Base-by-base conservation (phyloP, 2,888 invertebrate genomes). In the Fragum whitleyi region DNA sequence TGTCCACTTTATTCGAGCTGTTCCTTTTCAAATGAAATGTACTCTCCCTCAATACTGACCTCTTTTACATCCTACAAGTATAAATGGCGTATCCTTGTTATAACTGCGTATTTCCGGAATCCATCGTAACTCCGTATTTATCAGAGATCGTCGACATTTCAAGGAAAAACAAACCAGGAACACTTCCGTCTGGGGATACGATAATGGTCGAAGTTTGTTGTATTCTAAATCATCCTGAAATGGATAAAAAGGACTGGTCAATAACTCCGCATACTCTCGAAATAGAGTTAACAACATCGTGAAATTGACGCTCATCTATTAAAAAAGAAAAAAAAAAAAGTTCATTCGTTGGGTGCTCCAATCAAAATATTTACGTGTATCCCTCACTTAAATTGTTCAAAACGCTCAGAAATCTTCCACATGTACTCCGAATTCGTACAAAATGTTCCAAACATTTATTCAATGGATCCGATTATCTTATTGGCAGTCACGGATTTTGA, bases 151-250 rank as follows among this genome's bases (percentile, higher is more conserved):
- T 5, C 89, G 90, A 79, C 83, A 88, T 21, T 90, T 89, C 42
- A 91, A 86, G 7, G 90, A 90, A 83, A 91, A 92, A 74, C 91
- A 91, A 0, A 90, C 83, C 0, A 91, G 87, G 74, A 92, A 91
- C 9, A 91, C 89, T 67, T 90, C 89, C 21, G 91, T 90, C 70
- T 90, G 89, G 5, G 91, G 90, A 68, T 92, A 92, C 14, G 89
- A 87, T n/a, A 92, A 74, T 53, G 90, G 88, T 57, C 92, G 77
- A 1, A 91, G 86, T 29, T 88, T 78, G 19, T 82, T 86, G 77
- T 91, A 92, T 68, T 91, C 92, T 2, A 23, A 14, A 36, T 65
- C 65, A 21, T 71, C 72, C 81, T 81, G 71, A 47, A 81, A 74
- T 14, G 19, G 62, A 62, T n/a, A 29, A 23, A n/a, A n/a, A 57